Evolutionary conservation across 2,797 vertebrate genomes (phyloP).

Genomic region (Echeneis naucrates): DNA sequence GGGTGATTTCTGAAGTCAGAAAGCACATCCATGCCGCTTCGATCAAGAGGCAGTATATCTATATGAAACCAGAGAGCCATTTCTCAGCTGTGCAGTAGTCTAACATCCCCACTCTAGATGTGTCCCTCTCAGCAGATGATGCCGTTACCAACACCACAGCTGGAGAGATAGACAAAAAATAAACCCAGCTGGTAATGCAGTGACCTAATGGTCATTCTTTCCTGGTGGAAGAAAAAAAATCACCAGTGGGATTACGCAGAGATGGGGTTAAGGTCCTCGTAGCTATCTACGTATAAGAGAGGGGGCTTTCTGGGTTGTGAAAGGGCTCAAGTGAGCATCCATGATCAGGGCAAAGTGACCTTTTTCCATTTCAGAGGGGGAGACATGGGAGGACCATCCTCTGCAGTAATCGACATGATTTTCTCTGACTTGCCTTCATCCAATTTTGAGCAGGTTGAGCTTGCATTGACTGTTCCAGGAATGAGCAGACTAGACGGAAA

Average conservation of each 20-base stretch:
- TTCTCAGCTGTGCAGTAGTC: background rate
- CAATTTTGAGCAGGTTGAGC: slow-evolving; percentile 28
- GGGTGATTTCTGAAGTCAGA: background rate
- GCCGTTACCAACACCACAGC: slow-evolving; percentile 6
- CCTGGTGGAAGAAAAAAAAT: slow-evolving; percentile 32
- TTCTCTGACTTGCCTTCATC: slow-evolving; percentile 18
- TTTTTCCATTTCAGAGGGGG: slow-evolving; percentile 39
- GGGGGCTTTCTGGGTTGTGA: slow-evolving; percentile 28
- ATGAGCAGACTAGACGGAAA: slow-evolving; percentile 23
- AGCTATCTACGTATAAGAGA: slow-evolving; percentile 12
- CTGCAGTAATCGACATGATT: slow-evolving; percentile 22
- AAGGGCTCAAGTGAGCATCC: slow-evolving; percentile 41
- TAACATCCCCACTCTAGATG: background rate
- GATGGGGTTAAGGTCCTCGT: slow-evolving; percentile 30
- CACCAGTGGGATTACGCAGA: slow-evolving; percentile 33
- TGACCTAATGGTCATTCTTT: background rate
- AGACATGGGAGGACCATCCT: slow-evolving; percentile 28
- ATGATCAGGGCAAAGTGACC: slow-evolving; percentile 51
- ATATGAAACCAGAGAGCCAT: background rate
- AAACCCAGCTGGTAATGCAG: slow-evolving; percentile 37
- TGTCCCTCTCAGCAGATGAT: slow-evolving; percentile 8
- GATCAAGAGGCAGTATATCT: background rate
- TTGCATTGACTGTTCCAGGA: slow-evolving; percentile 5
- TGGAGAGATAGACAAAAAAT: slow-evolving; percentile 13
- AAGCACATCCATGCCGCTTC: background rate